Evolutionary conservation across 2,888 invertebrate species (phyloP).

Genomic region (Catocala nupta): DNA sequence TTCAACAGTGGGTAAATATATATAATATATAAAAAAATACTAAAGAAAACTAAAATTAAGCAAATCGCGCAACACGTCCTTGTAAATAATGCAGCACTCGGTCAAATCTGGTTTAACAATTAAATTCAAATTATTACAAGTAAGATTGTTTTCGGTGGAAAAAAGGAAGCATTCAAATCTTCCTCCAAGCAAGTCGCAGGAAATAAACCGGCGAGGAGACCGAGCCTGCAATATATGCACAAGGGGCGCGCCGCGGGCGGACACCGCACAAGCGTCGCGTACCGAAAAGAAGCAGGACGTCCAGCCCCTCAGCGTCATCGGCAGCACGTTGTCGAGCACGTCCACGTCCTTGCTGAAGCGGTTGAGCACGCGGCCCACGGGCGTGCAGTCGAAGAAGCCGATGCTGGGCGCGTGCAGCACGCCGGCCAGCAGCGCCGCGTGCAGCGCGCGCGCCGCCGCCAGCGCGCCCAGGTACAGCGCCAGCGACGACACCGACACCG

Average conservation of each 20-base stretch:
- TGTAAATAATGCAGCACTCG: background rate
- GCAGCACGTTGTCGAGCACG: constrained; percentile 90
- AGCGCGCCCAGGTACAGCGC: constrained; percentile 90
- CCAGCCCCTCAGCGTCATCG: constrained; percentile 91
- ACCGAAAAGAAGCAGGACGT: constrained; percentile 89
- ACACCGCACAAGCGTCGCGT: constrained; percentile 57
- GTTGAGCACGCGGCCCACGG: constrained; percentile 92
- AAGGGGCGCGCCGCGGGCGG: background rate
- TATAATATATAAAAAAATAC: background rate
- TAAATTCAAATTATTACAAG: too few relatives aligned
- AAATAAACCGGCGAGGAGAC: too few relatives aligned
- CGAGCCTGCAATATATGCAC: background rate
- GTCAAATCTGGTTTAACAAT: background rate
- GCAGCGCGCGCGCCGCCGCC: constrained; percentile 88
- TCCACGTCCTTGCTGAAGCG: constrained; percentile 92
- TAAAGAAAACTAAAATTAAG: background rate
- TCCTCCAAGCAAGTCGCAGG: too few relatives aligned
- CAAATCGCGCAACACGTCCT: background rate
- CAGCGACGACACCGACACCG: constrained; percentile 90
- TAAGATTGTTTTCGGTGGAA: too few relatives aligned
- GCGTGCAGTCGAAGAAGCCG: constrained; percentile 94
- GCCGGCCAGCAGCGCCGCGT: constrained; percentile 88
- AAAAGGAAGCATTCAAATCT: too few relatives aligned
- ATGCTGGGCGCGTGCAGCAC: constrained; percentile 90
- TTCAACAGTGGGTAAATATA: background rate